Percentiles rank a stretch among this genome's conserved stretches.
These are phyloP conservation scores for Salvelinus fontinalis DNA, from an alignment of 2,113 vertebrate genomes.

Conservation along the genomic window DNA sequence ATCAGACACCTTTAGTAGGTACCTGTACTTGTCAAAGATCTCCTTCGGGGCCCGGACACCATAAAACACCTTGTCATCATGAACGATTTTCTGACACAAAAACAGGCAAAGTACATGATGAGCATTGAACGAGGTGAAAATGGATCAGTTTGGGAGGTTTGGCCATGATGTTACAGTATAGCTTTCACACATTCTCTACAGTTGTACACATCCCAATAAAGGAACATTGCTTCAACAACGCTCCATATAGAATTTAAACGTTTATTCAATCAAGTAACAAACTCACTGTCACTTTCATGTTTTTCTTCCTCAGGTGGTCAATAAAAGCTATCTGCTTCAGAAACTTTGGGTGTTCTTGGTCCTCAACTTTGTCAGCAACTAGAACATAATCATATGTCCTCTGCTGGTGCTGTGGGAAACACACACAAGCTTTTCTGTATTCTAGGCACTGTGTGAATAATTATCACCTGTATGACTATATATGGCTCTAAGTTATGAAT, in stretches of 20 bases:
- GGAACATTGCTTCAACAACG: too few species aligned
- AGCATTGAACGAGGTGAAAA: too few species aligned
- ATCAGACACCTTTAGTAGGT: constrained; percentile 76
- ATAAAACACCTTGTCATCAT: constrained; percentile 75
- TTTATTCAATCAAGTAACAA: background rate
- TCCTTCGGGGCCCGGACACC: constrained; percentile 75
- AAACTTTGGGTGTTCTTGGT: constrained; percentile 28
- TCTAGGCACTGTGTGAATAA: background rate
- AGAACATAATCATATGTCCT: constrained; percentile 81
- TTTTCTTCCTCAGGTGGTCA: constrained; percentile 69
- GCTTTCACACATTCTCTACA: too few species aligned
- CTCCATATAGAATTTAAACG: too few species aligned
- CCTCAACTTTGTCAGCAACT: constrained; percentile 64
- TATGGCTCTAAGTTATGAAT: background rate
- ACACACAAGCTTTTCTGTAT: background rate
- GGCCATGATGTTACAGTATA: too few species aligned
- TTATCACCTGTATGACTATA: background rate
- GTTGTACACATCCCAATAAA: too few species aligned
- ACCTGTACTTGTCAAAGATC: constrained; percentile 77
- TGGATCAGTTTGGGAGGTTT: too few species aligned
- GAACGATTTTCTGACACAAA: constrained; percentile 7
- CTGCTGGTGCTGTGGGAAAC: constrained; percentile 27
- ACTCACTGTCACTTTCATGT: constrained; percentile 79
- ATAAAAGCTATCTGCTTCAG: constrained; percentile 76
- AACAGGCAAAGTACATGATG: background rate